phyloP scores from a whole-genome alignment of 2,797 vertebrate genomes.

The Ctenochaetus hawaiiensis region DNA sequence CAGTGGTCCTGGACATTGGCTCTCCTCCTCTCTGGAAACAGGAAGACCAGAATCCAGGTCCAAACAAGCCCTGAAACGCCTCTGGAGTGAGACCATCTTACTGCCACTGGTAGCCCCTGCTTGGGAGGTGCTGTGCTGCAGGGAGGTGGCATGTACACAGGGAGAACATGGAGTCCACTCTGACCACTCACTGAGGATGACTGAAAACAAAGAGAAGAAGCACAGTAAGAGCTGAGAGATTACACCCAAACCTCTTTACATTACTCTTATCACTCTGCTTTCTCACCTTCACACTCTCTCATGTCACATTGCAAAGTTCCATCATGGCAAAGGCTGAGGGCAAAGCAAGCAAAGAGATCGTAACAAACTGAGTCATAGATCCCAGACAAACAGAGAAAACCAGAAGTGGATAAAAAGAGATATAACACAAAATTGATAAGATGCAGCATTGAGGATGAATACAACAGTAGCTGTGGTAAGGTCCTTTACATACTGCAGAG shows the following conservation, averaged over 20 bases:
- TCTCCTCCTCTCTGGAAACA: slow-evolving; percentile 52
- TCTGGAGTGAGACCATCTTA: slow-evolving; percentile 84
- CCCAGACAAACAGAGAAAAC: background rate
- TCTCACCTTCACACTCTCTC: slow-evolving; percentile 86
- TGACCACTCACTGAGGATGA: slow-evolving; percentile 91
- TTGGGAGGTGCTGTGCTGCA: slow-evolving; percentile 37
- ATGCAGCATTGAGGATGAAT: background rate
- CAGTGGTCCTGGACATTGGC: slow-evolving; percentile 78
- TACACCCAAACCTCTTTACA: background rate
- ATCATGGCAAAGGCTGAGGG: slow-evolving; percentile 83
- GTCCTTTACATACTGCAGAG: background rate
- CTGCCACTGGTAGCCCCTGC: background rate
- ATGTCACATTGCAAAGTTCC: slow-evolving; percentile 86
- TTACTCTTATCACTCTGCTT: background rate
- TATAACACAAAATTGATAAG: background rate
- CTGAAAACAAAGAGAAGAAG: slow-evolving; percentile 46
- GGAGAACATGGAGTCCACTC: slow-evolving; percentile 90
- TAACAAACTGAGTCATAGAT: slow-evolving; percentile 4
- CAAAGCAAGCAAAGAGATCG: slow-evolving; percentile 23
- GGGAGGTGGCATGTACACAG: slow-evolving; percentile 76
- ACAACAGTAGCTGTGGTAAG: background rate
- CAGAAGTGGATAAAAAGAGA: background rate
- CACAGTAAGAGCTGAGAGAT: background rate
- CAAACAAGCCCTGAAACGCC: slow-evolving; percentile 89
- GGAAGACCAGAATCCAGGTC: slow-evolving; percentile 87